phyloP scores from a whole-genome alignment of 30 jellyfish, hydroid and myxozoan species.

The Hydractinia symbiolongicarpus region DNA sequence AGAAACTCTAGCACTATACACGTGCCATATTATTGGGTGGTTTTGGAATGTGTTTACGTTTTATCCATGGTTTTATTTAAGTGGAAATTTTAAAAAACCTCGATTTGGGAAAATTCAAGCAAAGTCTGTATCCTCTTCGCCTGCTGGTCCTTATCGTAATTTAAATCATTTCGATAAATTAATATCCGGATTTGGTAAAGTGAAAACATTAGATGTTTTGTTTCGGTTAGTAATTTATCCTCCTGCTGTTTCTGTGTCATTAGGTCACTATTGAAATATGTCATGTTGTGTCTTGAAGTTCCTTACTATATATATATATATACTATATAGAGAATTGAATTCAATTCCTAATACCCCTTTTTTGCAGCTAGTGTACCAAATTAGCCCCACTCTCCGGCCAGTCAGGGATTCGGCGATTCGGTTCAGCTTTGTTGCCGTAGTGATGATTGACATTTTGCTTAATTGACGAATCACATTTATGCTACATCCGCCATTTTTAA shows the following conservation, averaged over 20 bases:
- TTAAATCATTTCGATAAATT: slow-evolving; percentile 29
- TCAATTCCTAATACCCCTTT: no score
- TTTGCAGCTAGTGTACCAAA: no score
- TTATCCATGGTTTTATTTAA: slow-evolving; percentile 69
- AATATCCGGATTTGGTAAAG: slow-evolving; percentile 50
- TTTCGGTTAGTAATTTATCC: slow-evolving; percentile 46
- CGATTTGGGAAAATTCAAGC: slow-evolving; percentile 72
- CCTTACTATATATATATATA: no score
- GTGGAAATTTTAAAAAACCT: slow-evolving; percentile 61
- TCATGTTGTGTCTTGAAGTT: no score
- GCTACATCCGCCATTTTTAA: no score
- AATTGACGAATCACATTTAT: no score
- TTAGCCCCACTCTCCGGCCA: no score
- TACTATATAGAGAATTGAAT: no score
- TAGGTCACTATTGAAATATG: slow-evolving; percentile 9
- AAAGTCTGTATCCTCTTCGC: slow-evolving; percentile 14
- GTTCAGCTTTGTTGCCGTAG: no score
- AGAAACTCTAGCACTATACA: slow-evolving; percentile 43
- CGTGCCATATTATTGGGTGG: slow-evolving; percentile 92
- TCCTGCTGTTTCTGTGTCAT: background rate
- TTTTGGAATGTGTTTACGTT: slow-evolving; percentile 88
- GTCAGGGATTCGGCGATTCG: no score
- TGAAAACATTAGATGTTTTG: slow-evolving; percentile 43
- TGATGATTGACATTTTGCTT: no score
- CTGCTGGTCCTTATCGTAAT: slow-evolving; percentile 64